Conservation (phyloP, 2,888 invertebrate species). For the Ypsolopha scabrella region DNA sequence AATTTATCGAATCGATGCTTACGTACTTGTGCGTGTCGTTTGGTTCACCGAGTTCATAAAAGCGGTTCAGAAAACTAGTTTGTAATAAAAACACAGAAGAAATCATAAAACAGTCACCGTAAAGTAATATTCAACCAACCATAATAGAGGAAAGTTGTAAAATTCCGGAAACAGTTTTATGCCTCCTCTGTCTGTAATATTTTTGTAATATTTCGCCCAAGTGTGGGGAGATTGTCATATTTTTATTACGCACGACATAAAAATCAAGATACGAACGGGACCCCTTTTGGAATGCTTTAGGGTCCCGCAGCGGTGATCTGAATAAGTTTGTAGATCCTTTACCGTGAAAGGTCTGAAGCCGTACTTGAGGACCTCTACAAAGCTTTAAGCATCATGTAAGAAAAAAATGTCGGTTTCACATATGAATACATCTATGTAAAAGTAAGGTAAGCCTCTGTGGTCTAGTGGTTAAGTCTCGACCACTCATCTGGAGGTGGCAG, state of each 20-base stretch:
- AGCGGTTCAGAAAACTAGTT: too few species aligned
- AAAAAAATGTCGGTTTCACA: too few species aligned
- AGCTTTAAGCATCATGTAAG: too few species aligned
- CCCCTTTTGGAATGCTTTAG: constrained; percentile 27
- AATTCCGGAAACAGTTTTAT: constrained; percentile 34
- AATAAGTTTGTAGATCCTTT: constrained; percentile 4
- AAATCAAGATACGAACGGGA: constrained; percentile 41
- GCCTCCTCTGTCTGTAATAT: constrained; percentile 52
- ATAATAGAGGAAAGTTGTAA: constrained; percentile 21
- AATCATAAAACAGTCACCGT: neutral
- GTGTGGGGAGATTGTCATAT: constrained; percentile 43
- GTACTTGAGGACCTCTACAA: too few species aligned
- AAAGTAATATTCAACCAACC: constrained; percentile 30
- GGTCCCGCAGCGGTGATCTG: constrained; percentile 22
- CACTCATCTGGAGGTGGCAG: too few species aligned
- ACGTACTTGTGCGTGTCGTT: too few species aligned
- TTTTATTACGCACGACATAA: constrained; percentile 52
- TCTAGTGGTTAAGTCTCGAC: too few species aligned
- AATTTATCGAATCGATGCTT: too few species aligned
- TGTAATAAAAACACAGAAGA: neutral
- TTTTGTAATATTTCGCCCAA: constrained; percentile 53
- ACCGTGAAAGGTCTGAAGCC: too few species aligned
- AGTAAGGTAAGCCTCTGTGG: too few species aligned
- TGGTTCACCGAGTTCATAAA: too few species aligned
- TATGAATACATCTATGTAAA: too few species aligned